Conservation (phyloP, 2,888 invertebrate genomes). For the Alentia gelatinosa region DNA sequence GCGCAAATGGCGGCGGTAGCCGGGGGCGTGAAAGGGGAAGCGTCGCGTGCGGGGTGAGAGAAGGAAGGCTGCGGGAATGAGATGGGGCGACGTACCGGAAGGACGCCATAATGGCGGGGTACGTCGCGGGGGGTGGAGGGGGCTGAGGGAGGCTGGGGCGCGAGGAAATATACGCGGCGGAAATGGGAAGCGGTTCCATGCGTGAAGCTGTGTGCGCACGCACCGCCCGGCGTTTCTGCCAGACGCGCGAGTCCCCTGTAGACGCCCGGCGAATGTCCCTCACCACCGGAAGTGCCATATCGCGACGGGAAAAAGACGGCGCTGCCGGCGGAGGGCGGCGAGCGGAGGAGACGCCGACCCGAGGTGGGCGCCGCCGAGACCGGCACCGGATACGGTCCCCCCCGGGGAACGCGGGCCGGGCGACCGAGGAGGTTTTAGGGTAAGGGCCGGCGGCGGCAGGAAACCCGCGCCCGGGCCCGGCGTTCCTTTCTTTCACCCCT, state of each 20-base stretch:
- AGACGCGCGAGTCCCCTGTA: background rate
- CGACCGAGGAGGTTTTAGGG: background rate
- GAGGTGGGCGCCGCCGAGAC: no score
- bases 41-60: background rate
- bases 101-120: background rate
- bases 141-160: no score
- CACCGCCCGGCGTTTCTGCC: background rate
- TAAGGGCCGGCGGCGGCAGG: background rate
- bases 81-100: slow-evolving; percentile 23
- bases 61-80: slow-evolving; percentile 29
- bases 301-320: background rate
- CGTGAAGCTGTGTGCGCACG: background rate
- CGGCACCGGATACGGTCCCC: background rate
- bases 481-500: background rate
- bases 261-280: background rate
- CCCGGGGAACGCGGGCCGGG: background rate
- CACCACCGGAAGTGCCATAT: slow-evolving; percentile 8
- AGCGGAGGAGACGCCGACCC: background rate
- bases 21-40: background rate
- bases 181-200: background rate
- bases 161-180: slow-evolving; percentile 16
- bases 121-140: background rate
- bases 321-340: background rate
- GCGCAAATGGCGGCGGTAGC: slow-evolving; percentile 22
- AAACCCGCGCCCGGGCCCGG: background rate